phyloP scores from a whole-genome alignment of 2,888 invertebrate genomes.

The Synanthedon formicaeformis region DNA sequence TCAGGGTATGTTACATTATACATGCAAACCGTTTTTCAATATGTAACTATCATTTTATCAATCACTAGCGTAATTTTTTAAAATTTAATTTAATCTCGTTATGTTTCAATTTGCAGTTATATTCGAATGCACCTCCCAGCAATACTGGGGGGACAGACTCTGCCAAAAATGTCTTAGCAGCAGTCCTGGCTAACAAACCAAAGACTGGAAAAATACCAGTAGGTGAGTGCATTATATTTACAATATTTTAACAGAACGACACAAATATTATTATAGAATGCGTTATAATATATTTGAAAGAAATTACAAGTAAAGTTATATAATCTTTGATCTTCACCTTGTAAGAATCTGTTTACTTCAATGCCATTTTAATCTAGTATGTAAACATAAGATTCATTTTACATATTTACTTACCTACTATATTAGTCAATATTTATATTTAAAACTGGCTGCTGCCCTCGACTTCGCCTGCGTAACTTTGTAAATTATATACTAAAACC shows the following conservation, averaged over 20 bases:
- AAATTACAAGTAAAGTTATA: not conserved
- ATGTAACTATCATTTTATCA: constrained; percentile 5
- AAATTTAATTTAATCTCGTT: not conserved
- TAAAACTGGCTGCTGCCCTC: no score
- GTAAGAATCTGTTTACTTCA: not conserved
- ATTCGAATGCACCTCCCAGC: constrained; percentile 34
- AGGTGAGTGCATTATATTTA: constrained; percentile 34
- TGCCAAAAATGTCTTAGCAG: constrained; percentile 64
- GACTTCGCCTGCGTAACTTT: no score
- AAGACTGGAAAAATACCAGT: constrained; percentile 64
- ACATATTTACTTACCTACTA: no score
- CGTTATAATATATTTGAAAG: not conserved
- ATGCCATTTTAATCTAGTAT: no score
- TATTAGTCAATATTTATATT: no score
- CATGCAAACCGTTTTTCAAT: constrained; percentile 1
- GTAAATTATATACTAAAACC: no score
- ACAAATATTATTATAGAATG: constrained; percentile 1
- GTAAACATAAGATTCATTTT: no score
- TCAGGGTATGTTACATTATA: constrained; percentile 33
- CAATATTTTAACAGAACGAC: not conserved
- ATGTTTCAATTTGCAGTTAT: constrained; percentile 30
- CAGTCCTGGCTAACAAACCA: constrained; percentile 60
- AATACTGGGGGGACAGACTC: constrained; percentile 34
- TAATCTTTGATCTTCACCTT: constrained; percentile 1
- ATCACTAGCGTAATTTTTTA: constrained; percentile 1